A percentile compares a stretch with the other conserved stretches of the same genome.
phyloP scores from a whole-genome alignment of 2,113 vertebrate genomes.

The Halichoerus grypus region DNA sequence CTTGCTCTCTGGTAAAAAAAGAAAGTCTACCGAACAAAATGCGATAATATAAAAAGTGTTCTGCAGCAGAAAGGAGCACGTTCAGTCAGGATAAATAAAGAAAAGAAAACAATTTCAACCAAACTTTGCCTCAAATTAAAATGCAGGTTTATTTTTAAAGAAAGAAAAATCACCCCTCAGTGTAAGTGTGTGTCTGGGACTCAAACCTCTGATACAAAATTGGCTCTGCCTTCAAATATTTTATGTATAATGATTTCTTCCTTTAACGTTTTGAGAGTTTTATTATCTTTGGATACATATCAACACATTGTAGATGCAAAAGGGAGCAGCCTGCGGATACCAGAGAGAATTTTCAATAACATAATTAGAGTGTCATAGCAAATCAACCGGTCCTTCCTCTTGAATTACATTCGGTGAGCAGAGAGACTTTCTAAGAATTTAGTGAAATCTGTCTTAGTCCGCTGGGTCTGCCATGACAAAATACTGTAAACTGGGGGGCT shows the following conservation, averaged over 20 bases:
- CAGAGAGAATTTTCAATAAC: conserved; percentile 67
- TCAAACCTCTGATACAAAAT: conserved; percentile 79
- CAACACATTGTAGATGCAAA: conserved; percentile 74
- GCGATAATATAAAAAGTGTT: conserved; percentile 17
- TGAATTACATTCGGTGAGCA: neutral
- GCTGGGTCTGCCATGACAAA: neutral
- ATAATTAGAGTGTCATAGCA: conserved; percentile 47
- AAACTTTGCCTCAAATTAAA: conserved; percentile 84
- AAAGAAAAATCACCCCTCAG: conserved; percentile 79
- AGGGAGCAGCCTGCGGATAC: conserved; percentile 48
- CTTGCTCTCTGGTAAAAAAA: conserved; percentile 63
- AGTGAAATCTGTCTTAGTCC: neutral
- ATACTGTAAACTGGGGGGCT: fast-evolving
- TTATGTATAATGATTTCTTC: conserved; percentile 83
- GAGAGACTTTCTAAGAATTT: neutral
- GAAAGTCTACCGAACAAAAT: conserved; percentile 64
- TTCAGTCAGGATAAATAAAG: conserved; percentile 73
- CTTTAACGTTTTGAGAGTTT: conserved; percentile 82
- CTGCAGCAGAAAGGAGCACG: neutral
- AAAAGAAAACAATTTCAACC: conserved; percentile 81
- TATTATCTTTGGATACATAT: conserved; percentile 86
- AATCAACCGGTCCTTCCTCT: neutral
- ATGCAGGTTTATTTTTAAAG: conserved; percentile 85
- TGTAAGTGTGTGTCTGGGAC: conserved; percentile 79
- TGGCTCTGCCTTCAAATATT: conserved; percentile 81